Base-by-base conservation (phyloP, 1,140 invertebrate species). In the Adelges cooleyi region DNA sequence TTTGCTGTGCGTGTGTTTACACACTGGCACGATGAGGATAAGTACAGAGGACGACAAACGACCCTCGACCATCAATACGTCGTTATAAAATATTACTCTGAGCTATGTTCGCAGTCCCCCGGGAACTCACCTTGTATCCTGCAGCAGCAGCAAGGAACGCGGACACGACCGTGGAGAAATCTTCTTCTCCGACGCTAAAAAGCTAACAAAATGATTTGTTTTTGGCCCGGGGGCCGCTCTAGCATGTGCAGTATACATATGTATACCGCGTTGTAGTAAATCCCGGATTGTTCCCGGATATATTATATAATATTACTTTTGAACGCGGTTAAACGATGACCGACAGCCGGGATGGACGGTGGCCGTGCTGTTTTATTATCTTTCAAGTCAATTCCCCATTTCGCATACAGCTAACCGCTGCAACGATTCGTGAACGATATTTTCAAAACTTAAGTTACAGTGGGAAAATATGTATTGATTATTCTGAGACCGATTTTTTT, bases 51-150 rank as follows among this genome's bases (percentile, higher is more conserved):
- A 48, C 56, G 56, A 62, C 56, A 62, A 62, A 62, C 54, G 54
- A 59, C 56, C 56, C 56, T 62, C 42, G 56, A 25, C 56, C 56
- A 62, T 62, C 56, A 62, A 62, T 62, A 62, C 56, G 17, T 62
- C 56, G 56, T 62, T 62, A 62, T 62, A 62, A 62, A 62, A 62
- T 62, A 62, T 62, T 62, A 62, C 42, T 46, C 17, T 9, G 25
- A 11, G n/a, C 50, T 33, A 22, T 25, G n/a, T 22, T 36, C 6
- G 2, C 18, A 3, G 2, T 27, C 29, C 53, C 38, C 36, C 1
- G 23, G 53, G 23, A 38, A 56, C 4, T 56, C 38, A 44, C 53
- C 38, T 42, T 44, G 40, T 54, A 38, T 54, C 6, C 52, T 38
- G 17, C 3, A n/a, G 27, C 15, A 17, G 18, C 3, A 15, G 10